Conservation (phyloP, 2,113 vertebrate genomes). For the Atlantisia rogersi region DNA sequence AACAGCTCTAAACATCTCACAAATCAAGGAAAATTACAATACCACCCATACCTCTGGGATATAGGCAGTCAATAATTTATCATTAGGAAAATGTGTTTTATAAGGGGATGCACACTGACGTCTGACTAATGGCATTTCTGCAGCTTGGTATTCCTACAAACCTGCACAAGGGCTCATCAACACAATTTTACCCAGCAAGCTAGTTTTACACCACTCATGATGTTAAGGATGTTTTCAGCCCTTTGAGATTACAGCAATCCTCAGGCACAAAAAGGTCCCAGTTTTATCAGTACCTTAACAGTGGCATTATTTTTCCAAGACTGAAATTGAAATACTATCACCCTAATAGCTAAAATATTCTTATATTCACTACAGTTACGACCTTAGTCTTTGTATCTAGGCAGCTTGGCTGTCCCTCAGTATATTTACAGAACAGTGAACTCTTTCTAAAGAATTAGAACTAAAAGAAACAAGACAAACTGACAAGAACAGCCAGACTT, state of each 20-base stretch:
- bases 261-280: background rate
- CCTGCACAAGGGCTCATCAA: background rate
- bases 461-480: background rate
- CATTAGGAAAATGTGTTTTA: background rate
- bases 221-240: background rate
- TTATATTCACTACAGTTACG: background rate
- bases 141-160: background rate
- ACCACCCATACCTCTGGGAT: background rate
- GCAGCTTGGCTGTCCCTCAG: background rate
- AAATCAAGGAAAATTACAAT: background rate
- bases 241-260: background rate
- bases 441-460: background rate
- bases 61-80: background rate
- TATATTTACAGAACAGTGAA: background rate
- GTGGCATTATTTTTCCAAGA: background rate
- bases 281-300: background rate
- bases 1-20: background rate
- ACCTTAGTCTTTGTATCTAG: background rate
- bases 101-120: background rate
- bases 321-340: background rate
- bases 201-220: rapidly evolving
- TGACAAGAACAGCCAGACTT: background rate
- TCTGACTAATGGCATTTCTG: background rate
- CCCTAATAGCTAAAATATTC: background rate
- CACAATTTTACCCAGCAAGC: background rate